These are phyloP conservation scores for Drosophila eohydei DNA, from an alignment of 2,888 invertebrate genomes.

Conservation along the genomic window DNA sequence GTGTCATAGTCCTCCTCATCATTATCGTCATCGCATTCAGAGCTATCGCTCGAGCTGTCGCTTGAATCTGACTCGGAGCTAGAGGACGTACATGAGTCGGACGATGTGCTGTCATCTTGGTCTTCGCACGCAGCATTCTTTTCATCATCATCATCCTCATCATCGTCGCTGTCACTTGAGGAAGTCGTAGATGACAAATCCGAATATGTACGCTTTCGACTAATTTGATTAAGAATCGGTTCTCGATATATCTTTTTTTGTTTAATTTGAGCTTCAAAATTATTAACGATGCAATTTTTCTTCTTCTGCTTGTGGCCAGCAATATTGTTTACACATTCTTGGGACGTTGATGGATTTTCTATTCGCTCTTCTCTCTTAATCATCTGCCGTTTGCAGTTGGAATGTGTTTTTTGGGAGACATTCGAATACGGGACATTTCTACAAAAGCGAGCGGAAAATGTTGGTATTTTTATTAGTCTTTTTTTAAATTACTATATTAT, in stretches of 20 bases:
- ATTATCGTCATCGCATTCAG: slow-evolving; percentile 83
- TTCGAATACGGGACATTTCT: slow-evolving; percentile 41
- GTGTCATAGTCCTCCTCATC: slow-evolving; percentile 81
- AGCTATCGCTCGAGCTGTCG: slow-evolving; percentile 83
- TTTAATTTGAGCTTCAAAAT: slow-evolving; percentile 39
- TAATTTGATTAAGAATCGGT: slow-evolving; percentile 52
- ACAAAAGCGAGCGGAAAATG: slow-evolving; percentile 1
- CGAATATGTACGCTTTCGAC: slow-evolving; percentile 79
- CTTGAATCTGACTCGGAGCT: slow-evolving; percentile 83
- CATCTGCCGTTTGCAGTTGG: slow-evolving; percentile 62
- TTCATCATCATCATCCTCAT: slow-evolving; percentile 81
- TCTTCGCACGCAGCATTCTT: slow-evolving; percentile 74
- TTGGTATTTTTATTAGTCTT: background rate
- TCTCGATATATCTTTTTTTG: slow-evolving; percentile 60
- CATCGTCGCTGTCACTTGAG: slow-evolving; percentile 84
- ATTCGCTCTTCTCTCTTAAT: slow-evolving; percentile 60
- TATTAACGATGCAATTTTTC: slow-evolving; percentile 28
- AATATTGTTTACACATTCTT: slow-evolving; percentile 46
- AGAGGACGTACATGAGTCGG: slow-evolving; percentile 83
- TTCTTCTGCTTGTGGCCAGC: slow-evolving; percentile 41
- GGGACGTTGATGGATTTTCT: slow-evolving; percentile 73
- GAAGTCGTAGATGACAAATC: slow-evolving; percentile 83
- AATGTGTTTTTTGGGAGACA: slow-evolving; percentile 35
- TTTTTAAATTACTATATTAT: too few relatives aligned
- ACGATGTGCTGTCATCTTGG: slow-evolving; percentile 81